These are phyloP conservation scores for Centropyge bicolor DNA, from an alignment of 2,797 vertebrate species.

Conservation along the genomic window DNA sequence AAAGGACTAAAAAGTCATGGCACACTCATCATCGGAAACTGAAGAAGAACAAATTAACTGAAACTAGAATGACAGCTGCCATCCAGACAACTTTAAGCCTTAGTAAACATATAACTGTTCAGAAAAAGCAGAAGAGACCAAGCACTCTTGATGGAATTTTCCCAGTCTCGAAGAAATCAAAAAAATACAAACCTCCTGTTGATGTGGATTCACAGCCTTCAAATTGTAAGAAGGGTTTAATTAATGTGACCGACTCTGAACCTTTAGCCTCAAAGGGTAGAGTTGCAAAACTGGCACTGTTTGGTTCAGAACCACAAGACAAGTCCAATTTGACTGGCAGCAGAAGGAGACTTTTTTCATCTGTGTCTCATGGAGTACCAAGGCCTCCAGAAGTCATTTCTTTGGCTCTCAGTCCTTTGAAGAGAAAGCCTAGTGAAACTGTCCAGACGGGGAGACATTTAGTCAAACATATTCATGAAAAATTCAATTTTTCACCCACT, in stretches of 20 bases:
- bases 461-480: slow-evolving; percentile 57
- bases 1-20: no score
- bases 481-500: slow-evolving; percentile 42
- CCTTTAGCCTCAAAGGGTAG: not conserved
- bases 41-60: slow-evolving; percentile 15
- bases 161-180: slow-evolving; percentile 9
- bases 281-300: slow-evolving; percentile 65
- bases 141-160: not conserved
- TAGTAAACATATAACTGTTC: not conserved
- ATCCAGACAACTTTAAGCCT: not conserved
- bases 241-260: not conserved
- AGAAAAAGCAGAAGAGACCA: slow-evolving; percentile 30
- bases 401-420: slow-evolving; percentile 28
- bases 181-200: not conserved
- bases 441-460: not conserved
- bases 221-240: not conserved
- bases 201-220: slow-evolving; percentile 10
- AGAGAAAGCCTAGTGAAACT: not conserved
- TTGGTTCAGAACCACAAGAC: slow-evolving; percentile 51
- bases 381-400: slow-evolving; percentile 54
- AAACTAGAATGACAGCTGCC: rapidly evolving
- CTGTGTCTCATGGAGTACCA: rapidly evolving
- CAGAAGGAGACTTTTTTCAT: not conserved
- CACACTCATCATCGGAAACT: slow-evolving; percentile 1
- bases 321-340: rapidly evolving